These are phyloP conservation scores for Drosophila buzzatii DNA, from an alignment of 2,888 invertebrate species.

Conservation along the genomic window DNA sequence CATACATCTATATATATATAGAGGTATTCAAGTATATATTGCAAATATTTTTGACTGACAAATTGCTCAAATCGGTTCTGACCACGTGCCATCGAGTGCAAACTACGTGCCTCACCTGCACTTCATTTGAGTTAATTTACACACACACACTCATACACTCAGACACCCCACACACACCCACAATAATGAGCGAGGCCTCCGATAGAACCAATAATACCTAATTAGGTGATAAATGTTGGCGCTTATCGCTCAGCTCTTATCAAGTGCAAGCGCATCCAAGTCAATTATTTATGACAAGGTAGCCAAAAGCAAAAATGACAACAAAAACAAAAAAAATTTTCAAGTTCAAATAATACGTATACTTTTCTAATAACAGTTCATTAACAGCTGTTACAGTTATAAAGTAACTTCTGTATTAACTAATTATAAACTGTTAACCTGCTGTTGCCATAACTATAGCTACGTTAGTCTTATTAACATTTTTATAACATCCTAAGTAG, in stretches of 20 bases:
- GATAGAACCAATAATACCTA: constrained; percentile 21
- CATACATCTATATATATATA: no score
- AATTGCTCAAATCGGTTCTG: constrained; percentile 14
- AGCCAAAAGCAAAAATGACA: background rate
- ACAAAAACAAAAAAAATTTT: background rate
- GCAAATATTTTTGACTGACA: constrained; percentile 1
- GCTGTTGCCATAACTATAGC: background rate
- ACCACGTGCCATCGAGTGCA: constrained; percentile 29
- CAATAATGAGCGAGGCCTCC: background rate
- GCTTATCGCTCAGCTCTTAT: constrained; percentile 19
- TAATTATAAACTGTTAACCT: background rate
- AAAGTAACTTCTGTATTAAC: background rate
- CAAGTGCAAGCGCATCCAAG: constrained; percentile 20
- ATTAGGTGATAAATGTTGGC: constrained; percentile 26
- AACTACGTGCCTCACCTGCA: constrained; percentile 21
- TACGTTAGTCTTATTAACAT: background rate
- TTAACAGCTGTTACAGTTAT: background rate
- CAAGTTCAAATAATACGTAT: background rate
- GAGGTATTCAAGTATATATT: background rate
- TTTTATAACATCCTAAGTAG: background rate
- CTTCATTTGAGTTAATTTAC: constrained; percentile 1
- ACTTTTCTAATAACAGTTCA: background rate
- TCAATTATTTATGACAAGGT: constrained; percentile 21
- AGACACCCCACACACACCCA: background rate
- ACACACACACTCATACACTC: background rate